phyloP scores from a whole-genome alignment of 2,888 invertebrate species.

The Spatulosminthurus flaviceps region DNA sequence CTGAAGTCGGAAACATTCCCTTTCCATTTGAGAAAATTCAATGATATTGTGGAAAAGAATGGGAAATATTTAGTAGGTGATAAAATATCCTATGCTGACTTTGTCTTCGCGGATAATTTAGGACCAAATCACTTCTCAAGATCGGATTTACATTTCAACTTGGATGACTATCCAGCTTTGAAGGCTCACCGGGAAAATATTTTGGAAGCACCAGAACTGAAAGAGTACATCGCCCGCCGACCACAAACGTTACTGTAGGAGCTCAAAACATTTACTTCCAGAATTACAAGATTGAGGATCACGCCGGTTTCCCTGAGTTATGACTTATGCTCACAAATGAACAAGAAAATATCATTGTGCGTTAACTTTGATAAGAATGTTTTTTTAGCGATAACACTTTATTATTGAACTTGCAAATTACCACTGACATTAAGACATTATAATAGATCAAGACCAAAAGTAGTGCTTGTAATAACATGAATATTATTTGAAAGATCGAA shows the following conservation, averaged over 20 bases:
- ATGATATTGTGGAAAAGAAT: neutral
- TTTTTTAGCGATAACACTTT: too few species aligned
- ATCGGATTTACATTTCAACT: neutral
- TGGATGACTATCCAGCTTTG: slow-evolving; percentile 14
- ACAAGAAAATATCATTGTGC: too few species aligned
- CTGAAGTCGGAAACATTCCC: slow-evolving; percentile 7
- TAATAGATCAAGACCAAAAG: neutral
- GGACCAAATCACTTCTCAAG: too few species aligned
- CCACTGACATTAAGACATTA: too few species aligned
- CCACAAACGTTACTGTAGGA: too few species aligned
- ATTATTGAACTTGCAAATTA: too few species aligned
- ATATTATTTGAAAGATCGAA: neutral
- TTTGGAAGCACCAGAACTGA: neutral
- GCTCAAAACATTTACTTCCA: too few species aligned
- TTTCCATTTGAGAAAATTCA: neutral
- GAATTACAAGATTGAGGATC: too few species aligned
- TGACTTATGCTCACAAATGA: too few species aligned
- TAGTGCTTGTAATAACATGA: neutral
- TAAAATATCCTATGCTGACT: slow-evolving; percentile 23
- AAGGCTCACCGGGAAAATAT: neutral
- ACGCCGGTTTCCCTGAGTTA: too few species aligned
- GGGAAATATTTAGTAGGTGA: too few species aligned
- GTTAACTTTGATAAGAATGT: too few species aligned
- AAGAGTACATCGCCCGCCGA: slow-evolving; percentile 12
- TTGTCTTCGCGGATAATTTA: neutral